phyloP scores from a whole-genome alignment of 2,113 vertebrate species.

The Mustelus asterias region DNA sequence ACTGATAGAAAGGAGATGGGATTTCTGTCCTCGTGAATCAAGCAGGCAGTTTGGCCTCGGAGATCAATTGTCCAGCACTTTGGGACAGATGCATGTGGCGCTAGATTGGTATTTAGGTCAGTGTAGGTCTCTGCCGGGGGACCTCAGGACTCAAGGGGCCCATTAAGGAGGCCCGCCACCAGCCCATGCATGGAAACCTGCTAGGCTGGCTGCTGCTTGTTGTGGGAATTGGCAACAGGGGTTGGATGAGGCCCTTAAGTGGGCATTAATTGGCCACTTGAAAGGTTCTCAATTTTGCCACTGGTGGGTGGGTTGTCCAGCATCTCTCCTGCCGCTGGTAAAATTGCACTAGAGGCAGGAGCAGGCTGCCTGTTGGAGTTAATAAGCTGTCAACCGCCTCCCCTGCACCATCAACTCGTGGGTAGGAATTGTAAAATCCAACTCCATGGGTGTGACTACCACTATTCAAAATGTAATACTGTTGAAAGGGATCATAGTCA shows the following conservation, averaged over 20 bases:
- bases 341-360: background rate
- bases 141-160: no score
- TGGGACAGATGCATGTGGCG: no score
- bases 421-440: no score
- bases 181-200: background rate
- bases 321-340: background rate
- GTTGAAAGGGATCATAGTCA: background rate
- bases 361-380: no score
- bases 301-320: no score
- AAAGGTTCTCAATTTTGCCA: no score
- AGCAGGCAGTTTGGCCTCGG: background rate
- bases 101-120: no score
- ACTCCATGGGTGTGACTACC: background rate
- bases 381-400: no score
- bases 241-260: background rate
- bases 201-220: background rate
- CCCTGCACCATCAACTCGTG: no score
- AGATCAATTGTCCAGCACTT: background rate
- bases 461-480: background rate
- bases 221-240: background rate
- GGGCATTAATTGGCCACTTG: no score
- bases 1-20: background rate
- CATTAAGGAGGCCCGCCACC: no score
- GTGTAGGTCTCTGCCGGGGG: no score
- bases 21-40: background rate